Base-by-base conservation (phyloP, 2,113 vertebrate genomes). In the Myxocyprinus asiaticus region DNA sequence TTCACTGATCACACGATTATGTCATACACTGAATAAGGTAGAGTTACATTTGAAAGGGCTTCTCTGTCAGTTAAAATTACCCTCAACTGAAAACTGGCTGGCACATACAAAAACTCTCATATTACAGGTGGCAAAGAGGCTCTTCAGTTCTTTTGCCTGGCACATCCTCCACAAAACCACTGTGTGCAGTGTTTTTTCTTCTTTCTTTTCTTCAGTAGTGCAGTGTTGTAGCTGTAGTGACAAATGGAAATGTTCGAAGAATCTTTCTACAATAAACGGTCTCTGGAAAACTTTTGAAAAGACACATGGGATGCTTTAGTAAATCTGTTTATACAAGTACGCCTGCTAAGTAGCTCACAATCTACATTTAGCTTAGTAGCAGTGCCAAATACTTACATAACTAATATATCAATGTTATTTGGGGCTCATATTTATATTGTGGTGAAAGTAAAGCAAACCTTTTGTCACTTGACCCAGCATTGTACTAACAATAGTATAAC, bases 351-450 rank as follows among this genome's bases (percentile, higher is more conserved):
- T 33, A 33, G 22, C 22, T 33, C 22, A 33, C 22, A 33, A 12
- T 10, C 44, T 47, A 67, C 50, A 67, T 74, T 55, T n/a, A 76
- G n/a, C 9, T 69, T 81, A 11, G 56, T 47, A 63, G 47, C 5
- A 2, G 22, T 80, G 51, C n/a, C 33, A 70, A 63, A 50, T 51
- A 33, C 70, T 73, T 77, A 62, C n/a, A 67, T 78, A 75, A 76
- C 2, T 55, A 6, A 7, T 8, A 33, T 1, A 9, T 44, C 45
- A 44, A 53, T 15, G 5, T 71, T 53, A 48, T 61, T 43, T 75
- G 7, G 10, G 64, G 3, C 17, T 33, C 48, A 44, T 67, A 51
- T 76, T 73, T 45, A 53, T 69, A 44, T 64, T 53, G 6, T 33
- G 22, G 22, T 33, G 22, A 33, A 33, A 33, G 22, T 3, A 33